phyloP scores from a whole-genome alignment of 2,888 invertebrate genomes.

The Tineola bisselliella region DNA sequence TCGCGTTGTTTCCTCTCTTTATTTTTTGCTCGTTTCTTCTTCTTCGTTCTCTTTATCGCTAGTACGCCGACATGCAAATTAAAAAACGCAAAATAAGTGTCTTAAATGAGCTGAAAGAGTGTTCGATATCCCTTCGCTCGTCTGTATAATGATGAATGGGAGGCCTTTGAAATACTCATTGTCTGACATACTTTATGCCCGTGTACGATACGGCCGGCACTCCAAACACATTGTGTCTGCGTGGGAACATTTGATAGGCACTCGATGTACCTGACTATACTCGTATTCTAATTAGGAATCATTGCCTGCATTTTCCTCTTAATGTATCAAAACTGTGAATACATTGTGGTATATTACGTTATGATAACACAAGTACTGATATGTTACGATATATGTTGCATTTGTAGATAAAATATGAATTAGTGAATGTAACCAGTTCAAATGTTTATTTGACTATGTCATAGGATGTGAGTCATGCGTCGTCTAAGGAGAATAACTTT shows the following conservation, averaged over 20 bases:
- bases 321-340: too few relatives aligned
- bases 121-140: constrained; percentile 52
- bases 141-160: constrained; percentile 53
- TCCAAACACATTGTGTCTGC: constrained; percentile 22
- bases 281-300: neutral
- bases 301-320: neutral
- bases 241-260: constrained; percentile 30
- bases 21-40: constrained; percentile 50
- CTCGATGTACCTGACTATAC: neutral
- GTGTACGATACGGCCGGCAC: neutral
- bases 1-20: constrained; percentile 53
- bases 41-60: constrained; percentile 55
- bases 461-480: neutral
- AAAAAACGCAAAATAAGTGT: constrained; percentile 46
- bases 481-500: neutral
- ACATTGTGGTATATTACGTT: too few relatives aligned
- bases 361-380: too few relatives aligned
- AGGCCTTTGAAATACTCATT: constrained; percentile 39
- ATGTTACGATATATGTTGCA: too few relatives aligned
- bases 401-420: neutral
- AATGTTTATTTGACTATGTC: neutral
- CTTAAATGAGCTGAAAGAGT: constrained; percentile 60
- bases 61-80: constrained; percentile 59
- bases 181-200: constrained; percentile 23
- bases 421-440: neutral